Evolutionary conservation across 2,113 vertebrate genomes (phyloP), one percentile per base, ranked within the genome.

Genomic region (Campylomormyrus numenius): DNA sequence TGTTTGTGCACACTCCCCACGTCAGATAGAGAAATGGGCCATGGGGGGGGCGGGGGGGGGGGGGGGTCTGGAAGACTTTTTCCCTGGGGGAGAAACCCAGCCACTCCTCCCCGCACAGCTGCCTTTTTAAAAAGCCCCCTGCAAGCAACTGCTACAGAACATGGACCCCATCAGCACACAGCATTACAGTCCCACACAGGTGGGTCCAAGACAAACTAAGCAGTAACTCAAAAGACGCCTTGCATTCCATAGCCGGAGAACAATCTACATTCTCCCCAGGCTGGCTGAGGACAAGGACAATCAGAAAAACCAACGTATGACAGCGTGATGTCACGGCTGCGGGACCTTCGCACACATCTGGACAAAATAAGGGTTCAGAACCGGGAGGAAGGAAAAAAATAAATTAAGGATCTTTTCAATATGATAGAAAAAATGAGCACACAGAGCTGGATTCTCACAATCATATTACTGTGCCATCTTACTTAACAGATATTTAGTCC

Each of bases 51-150:
- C 3, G 4, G 35, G 35, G 35, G 35, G 42, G 49, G 49, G 49
- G 85, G 85, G 24, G 85, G 85, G 5, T 87, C 49, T 35, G 13
- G 49, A 87, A 87, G 49, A 39, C 85, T 86, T 53, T 53, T 31
- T 87, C 85, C 49, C 85, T 87, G 85, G 85, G 49, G 85, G 9
- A 87, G 49, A 87, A 52, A 17, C 50, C 19, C 50, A 87, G 50
- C 31, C 50, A 56, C 85, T 87, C 85, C 85, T 56, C 85, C n/a
- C 50, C 9, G 6, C 50, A 53, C 85, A 87, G 50, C 49, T 87
- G 85, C 50, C 42, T 87, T 39, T 17, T 50, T 87, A 87, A 87
- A 87, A 50, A 87, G 85, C 27, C 50, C 35, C 85, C 31, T 42
- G 50, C 31, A 87, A 87, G n/a, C 8, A 49, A 52, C 27, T 31